Evolutionary conservation across 2,888 invertebrate genomes (phyloP).

Genomic region (Eurois occulta): DNA sequence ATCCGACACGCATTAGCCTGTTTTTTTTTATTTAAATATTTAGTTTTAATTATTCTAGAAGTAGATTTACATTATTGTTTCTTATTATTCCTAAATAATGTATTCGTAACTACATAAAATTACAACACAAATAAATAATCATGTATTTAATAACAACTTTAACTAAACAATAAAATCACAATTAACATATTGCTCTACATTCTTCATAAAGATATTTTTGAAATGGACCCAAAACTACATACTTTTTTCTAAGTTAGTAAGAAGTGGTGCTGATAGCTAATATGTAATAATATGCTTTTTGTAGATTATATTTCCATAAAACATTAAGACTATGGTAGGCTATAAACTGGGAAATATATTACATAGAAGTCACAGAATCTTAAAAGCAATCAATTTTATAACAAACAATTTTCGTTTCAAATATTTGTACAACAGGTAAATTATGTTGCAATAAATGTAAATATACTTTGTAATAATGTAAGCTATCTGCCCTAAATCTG

Average conservation of each 20-base stretch:
- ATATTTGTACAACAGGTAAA: slow-evolving; percentile 16
- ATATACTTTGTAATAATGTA: background rate
- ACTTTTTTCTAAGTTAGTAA: slow-evolving; percentile 10
- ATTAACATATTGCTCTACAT: slow-evolving; percentile 54
- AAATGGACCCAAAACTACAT: slow-evolving; percentile 35
- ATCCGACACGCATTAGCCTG: too few species aligned
- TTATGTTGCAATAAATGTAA: background rate
- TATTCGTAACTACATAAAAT: too few species aligned
- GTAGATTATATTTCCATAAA: slow-evolving; percentile 1
- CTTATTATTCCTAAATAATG: too few species aligned
- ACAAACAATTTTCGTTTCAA: slow-evolving; percentile 20
- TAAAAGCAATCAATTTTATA: background rate
- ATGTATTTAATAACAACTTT: slow-evolving; percentile 58
- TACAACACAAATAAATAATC: slow-evolving; percentile 43
- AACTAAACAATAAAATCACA: slow-evolving; percentile 65
- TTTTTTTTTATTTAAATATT: too few species aligned
- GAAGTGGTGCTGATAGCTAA: slow-evolving; percentile 51
- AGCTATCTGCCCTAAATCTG: background rate
- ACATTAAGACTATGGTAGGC: slow-evolving; percentile 1
- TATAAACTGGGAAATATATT: background rate
- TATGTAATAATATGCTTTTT: slow-evolving; percentile 1
- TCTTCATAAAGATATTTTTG: slow-evolving; percentile 32
- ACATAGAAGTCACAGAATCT: slow-evolving; percentile 46
- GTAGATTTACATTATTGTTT: too few species aligned
- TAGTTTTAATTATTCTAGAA: too few species aligned